Conservation (phyloP, 2,888 invertebrate genomes). For the Xestia c-nigrum region DNA sequence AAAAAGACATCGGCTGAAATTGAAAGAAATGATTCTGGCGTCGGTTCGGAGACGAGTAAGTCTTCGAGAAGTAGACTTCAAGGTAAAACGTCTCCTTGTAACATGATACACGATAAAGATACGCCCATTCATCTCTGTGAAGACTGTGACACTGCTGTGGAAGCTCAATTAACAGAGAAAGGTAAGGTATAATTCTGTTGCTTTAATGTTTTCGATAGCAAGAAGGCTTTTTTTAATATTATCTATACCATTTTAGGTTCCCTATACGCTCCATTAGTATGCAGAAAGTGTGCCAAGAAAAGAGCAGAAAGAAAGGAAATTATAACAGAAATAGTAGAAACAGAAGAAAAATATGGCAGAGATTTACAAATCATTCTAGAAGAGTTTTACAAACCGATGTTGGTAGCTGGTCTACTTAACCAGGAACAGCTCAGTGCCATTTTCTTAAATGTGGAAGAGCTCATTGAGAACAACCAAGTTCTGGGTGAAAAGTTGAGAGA, state of each 20-base stretch:
- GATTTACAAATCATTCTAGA: conserved; percentile 98
- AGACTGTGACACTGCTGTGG: conserved; percentile 96
- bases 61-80: conserved; percentile 94
- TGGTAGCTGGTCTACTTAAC: conserved; percentile 97
- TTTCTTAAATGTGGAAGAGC: conserved; percentile 98
- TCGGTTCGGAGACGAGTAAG: conserved; percentile 97
- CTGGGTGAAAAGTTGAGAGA: conserved; percentile 96
- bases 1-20: conserved; percentile 93
- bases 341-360: conserved; percentile 98
- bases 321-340: conserved; percentile 98
- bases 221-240: neutral
- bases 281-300: conserved; percentile 96
- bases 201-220: neutral
- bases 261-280: conserved; percentile 94
- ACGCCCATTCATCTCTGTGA: conserved; percentile 94
- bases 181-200: conserved; percentile 75
- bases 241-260: conserved; percentile 88
- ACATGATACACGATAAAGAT: conserved; percentile 88
- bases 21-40: conserved; percentile 97
- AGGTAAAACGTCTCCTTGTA: conserved; percentile 89
- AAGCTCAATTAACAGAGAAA: conserved; percentile 93
- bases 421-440: conserved; percentile 97
- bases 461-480: conserved; percentile 96
- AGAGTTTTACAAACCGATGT: conserved; percentile 98
- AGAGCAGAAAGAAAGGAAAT: conserved; percentile 98